phyloP scores from a whole-genome alignment of 2,113 vertebrate species.

The Ranitomeya imitator region DNA sequence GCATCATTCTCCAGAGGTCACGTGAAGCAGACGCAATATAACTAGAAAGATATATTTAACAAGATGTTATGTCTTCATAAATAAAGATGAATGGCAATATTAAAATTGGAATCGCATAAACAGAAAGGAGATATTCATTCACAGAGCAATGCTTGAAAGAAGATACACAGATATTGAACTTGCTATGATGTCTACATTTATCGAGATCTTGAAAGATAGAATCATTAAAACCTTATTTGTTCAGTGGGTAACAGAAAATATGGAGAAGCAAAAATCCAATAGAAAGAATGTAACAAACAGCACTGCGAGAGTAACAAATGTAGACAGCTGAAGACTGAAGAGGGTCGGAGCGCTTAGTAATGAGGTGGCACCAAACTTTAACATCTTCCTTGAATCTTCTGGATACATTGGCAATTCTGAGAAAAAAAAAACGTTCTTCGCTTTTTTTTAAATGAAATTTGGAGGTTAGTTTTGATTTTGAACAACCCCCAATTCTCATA shows the following conservation, averaged over 20 bases:
- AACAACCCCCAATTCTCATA: no score
- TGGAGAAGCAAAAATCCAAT: conserved; percentile 1
- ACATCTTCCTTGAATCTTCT: neutral
- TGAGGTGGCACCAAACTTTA: neutral
- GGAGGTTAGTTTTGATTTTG: neutral
- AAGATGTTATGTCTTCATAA: conserved; percentile 51
- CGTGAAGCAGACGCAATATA: conserved; percentile 48
- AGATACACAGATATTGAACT: conserved; percentile 11
- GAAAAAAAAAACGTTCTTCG: neutral
- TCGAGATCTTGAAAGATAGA: conserved; percentile 17
- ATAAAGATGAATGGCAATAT: conserved; percentile 50
- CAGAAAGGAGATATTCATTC: conserved; percentile 20
- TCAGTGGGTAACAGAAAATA: conserved; percentile 15
- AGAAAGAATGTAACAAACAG: neutral
- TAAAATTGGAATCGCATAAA: conserved; percentile 43
- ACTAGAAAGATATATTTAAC: conserved; percentile 54
- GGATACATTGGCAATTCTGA: neutral
- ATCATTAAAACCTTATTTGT: conserved; percentile 32
- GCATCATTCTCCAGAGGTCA: conserved; percentile 46
- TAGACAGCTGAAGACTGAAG: neutral
- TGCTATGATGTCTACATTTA: conserved; percentile 10
- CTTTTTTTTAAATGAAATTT: neutral
- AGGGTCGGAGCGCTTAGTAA: neutral
- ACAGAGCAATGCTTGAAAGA: neutral
- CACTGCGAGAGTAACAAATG: neutral